Base-by-base conservation (phyloP, 2,113 vertebrate genomes). In the Geothlypis trichas region DNA sequence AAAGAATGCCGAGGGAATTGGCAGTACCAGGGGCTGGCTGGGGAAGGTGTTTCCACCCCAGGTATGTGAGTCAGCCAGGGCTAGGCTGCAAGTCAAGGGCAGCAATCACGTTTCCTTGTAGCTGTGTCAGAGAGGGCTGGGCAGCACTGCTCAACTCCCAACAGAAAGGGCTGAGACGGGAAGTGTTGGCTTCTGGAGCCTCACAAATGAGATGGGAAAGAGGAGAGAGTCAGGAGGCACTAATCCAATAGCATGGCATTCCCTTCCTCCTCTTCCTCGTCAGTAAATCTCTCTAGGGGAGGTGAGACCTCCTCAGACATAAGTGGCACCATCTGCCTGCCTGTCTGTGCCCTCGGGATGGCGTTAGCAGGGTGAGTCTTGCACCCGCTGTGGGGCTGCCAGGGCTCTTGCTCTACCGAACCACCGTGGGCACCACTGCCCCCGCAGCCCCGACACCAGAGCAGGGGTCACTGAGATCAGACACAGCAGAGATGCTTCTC, bases 1-100 rank as follows among this genome's bases (percentile, higher is more conserved):
- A 18, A 76, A 68, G 95, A 62, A 33, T 0, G 5, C 33, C 42
- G 9, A 0, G 2, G 66, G 44, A 57, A 42, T 0, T 0, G 1
- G 49, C 3, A 0, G 65, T 77, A 75, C 66, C 81, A 55, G 52
- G 65, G 52, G 28, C 39, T 30, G 39, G 39, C 18, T 28, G 65
- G 68, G 35, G 69, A 78, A 91, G 76, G 89, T 74, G 68, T 87
- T 93, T 69, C 73, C 81, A 55, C 7, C 15, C 18, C 16, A 2
- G 39, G 12, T 5, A 37, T 1, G 0, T 67, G 91, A 91, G 73
- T 89, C 84, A 96, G 73, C 35, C 35, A 9, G 61, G 42, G 61
- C 80, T 30, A 9, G 65, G 68, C 65, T 58, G 31, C 42, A 12
- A 2, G 27, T 55, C 79, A 67, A 33, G 65, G 67, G 55, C 55